Evolutionary conservation across 2,888 invertebrate genomes (phyloP).

Genomic region (Pheosia gnoma): DNA sequence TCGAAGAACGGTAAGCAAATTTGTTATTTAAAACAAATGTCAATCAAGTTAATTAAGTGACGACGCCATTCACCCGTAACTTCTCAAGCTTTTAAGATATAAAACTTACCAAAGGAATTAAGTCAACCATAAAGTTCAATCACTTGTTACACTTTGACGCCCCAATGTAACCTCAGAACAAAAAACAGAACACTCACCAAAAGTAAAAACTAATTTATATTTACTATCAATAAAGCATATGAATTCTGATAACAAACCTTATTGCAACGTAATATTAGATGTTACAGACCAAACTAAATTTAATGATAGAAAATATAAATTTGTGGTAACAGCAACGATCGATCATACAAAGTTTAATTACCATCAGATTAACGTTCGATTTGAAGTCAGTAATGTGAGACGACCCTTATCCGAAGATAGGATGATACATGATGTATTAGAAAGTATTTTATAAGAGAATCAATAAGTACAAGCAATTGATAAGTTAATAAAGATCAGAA

Average conservation of each 20-base stretch:
- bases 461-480: neutral
- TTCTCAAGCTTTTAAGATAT: conserved; percentile 11
- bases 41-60: neutral
- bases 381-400: conserved; percentile 64
- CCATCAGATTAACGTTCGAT: conserved; percentile 72
- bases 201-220: conserved; percentile 32
- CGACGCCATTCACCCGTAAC: conserved; percentile 5
- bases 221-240: conserved; percentile 11
- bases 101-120: conserved; percentile 37
- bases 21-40: neutral
- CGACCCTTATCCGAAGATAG: conserved; percentile 44
- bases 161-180: conserved; percentile 56
- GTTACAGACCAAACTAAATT: conserved; percentile 6
- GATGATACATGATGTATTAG: conserved; percentile 28
- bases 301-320: conserved; percentile 16
- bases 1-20: neutral
- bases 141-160: conserved; percentile 42
- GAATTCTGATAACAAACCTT: conserved; percentile 38
- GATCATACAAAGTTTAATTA: conserved; percentile 69
- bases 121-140: conserved; percentile 71
- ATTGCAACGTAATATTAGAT: conserved; percentile 23
- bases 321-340: conserved; percentile 53
- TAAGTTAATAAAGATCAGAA: no score
- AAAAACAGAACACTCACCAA: conserved; percentile 55
- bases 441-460: conserved; percentile 10